phyloP scores from a whole-genome alignment of 1,140 invertebrate genomes.

The Halyomorpha halys region DNA sequence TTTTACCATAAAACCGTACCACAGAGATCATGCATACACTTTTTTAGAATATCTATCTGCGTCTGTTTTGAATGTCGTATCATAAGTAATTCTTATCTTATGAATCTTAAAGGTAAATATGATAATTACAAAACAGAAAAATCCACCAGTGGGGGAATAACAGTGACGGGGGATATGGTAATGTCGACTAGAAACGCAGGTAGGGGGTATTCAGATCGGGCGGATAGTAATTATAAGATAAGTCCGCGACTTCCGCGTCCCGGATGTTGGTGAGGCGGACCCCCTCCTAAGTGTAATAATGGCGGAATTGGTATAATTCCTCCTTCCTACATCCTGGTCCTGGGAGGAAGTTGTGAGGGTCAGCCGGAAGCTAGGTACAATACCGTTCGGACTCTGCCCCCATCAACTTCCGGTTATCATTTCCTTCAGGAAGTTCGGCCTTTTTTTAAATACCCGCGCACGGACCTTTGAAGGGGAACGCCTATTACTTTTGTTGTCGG shows the following conservation, averaged over 20 bases:
- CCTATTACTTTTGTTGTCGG: constrained; percentile 8
- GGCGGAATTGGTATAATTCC: constrained; percentile 18
- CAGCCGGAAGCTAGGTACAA: constrained; percentile 17
- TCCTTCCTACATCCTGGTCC: constrained; percentile 16
- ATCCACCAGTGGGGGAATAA: no score
- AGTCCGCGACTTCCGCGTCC: constrained; percentile 1
- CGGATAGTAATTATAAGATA: constrained; percentile 7
- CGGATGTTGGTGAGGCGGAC: constrained; percentile 1
- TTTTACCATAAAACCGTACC: no score
- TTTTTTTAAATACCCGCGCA: constrained; percentile 11
- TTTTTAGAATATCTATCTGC: no score
- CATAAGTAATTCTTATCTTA: no score
- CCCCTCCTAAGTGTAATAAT: constrained; percentile 13
- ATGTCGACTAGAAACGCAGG: no score
- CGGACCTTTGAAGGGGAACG: constrained; percentile 11
- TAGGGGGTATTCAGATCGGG: not conserved
- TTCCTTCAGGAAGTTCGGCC: constrained; percentile 17
- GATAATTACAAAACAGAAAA: no score
- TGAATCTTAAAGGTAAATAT: no score
- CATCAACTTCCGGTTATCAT: constrained; percentile 14
- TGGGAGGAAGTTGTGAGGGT: constrained; percentile 16
- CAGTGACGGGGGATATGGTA: no score
- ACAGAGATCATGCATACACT: no score
- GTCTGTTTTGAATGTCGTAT: no score
- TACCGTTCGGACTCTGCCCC: constrained; percentile 13